Evolutionary conservation across 2,797 vertebrate species (phyloP).

Genomic region (Lemur catta): DNA sequence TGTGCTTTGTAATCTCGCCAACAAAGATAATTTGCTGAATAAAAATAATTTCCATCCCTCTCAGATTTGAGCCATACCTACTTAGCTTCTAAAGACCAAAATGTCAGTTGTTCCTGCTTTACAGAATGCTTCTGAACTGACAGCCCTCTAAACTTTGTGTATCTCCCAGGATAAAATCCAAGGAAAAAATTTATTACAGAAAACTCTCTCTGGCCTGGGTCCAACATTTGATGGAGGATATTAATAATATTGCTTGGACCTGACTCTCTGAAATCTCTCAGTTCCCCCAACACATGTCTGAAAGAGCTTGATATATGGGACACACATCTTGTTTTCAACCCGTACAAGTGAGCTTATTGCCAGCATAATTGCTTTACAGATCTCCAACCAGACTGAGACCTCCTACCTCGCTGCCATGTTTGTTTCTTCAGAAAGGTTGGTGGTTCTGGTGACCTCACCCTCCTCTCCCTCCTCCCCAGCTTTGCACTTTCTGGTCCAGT

Average conservation of each 20-base stretch:
- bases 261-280: background rate
- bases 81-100: background rate
- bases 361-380: background rate
- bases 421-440: slow-evolving; percentile 6
- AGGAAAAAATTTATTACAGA: background rate
- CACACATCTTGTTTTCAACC: background rate
- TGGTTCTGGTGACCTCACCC: background rate
- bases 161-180: background rate
- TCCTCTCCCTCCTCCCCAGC: background rate
- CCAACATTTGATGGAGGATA: slow-evolving; percentile 24
- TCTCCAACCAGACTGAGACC: background rate
- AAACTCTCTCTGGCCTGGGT: slow-evolving; percentile 31
- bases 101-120: background rate
- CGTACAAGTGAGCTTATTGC: background rate
- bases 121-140: slow-evolving; percentile 13
- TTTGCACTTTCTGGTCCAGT: background rate
- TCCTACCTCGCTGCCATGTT: background rate
- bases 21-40: background rate
- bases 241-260: slow-evolving; percentile 11
- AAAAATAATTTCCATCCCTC: slow-evolving; percentile 24
- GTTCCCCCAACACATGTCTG: background rate
- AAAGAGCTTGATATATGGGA: background rate
- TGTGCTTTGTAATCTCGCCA: background rate
- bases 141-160: background rate
- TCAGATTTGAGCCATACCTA: background rate